A percentile compares a stretch with the other conserved stretches of the same genome.
Evolutionary conservation across 37 sponge, comb jelly and placozoan genomes (phyloP).

Genomic region (Trichoplax adhaerens): DNA sequence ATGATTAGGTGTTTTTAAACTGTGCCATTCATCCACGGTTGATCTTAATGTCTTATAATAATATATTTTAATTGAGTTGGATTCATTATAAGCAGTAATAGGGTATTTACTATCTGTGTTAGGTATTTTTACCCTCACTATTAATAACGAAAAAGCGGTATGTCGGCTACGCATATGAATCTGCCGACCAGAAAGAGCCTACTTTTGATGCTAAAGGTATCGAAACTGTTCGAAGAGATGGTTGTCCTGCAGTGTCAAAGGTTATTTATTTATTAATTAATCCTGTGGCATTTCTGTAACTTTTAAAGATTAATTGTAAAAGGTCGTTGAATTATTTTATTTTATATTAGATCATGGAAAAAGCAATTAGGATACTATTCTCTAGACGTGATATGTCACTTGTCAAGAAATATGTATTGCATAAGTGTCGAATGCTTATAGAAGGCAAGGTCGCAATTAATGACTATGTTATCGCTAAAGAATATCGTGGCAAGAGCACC

Average conservation of each 20-base stretch:
- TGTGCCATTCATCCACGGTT: too few relatives aligned
- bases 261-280: slow-evolving; percentile 1
- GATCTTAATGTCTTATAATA: too few relatives aligned
- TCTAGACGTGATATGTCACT: slow-evolving; percentile 36
- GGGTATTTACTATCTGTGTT: too few relatives aligned
- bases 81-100: too few relatives aligned
- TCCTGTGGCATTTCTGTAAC: background rate
- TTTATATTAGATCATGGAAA: slow-evolving; percentile 41
- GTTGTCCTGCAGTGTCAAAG: slow-evolving; percentile 74
- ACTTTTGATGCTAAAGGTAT: slow-evolving; percentile 91
- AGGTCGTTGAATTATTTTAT: background rate
- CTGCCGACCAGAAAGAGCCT: slow-evolving; percentile 58
- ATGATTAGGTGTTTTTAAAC: too few relatives aligned
- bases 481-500: slow-evolving; percentile 63
- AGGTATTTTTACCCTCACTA: slow-evolving; percentile 78
- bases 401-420: slow-evolving; percentile 59
- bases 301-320: background rate
- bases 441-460: slow-evolving; percentile 31
- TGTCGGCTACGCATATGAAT: slow-evolving; percentile 70
- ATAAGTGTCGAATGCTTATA: slow-evolving; percentile 55
- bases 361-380: slow-evolving; percentile 63
- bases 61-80: too few relatives aligned
- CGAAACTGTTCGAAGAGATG: slow-evolving; percentile 88
- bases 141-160: slow-evolving; percentile 87
- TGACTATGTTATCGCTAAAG: slow-evolving; percentile 75